Evolutionary conservation across 2,113 vertebrate genomes (phyloP).

Genomic region (Crotophaga sulcirostris): DNA sequence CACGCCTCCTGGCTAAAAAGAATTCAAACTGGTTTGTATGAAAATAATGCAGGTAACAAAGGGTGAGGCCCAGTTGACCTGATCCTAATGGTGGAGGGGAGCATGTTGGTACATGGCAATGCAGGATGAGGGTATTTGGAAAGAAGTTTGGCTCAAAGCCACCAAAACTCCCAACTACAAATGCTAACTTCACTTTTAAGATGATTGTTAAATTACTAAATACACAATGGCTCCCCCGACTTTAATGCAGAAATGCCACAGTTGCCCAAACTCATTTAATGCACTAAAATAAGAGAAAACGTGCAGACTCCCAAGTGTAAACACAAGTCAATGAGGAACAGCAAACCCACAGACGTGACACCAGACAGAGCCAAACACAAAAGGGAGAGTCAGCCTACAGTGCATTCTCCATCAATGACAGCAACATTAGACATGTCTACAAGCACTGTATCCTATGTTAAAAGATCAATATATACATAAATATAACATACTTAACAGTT

Average conservation of each 20-base stretch:
- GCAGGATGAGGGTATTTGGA: neutral
- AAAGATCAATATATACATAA: neutral
- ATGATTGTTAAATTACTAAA: too few species aligned
- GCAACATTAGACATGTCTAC: neutral
- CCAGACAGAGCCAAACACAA: neutral
- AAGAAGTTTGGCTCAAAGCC: neutral
- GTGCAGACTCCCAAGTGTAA: neutral
- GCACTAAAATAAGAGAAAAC: neutral
- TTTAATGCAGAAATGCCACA: neutral
- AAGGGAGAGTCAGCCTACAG: neutral
- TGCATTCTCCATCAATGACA: neutral
- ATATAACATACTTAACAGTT: too few species aligned
- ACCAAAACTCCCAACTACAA: neutral
- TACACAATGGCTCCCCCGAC: fast-evolving
- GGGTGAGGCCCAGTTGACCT: neutral
- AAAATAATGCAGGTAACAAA: neutral
- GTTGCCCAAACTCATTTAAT: neutral
- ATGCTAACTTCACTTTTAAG: neutral
- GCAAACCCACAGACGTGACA: neutral
- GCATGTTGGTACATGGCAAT: fast-evolving
- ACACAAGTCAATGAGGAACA: neutral
- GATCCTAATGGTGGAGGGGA: neutral
- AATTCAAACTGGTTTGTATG: neutral
- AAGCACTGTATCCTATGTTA: neutral
- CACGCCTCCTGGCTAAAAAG: fast-evolving